These are phyloP conservation scores for Melanotaenia boesemani DNA, from an alignment of 2,797 vertebrate species.

Conservation along the genomic window DNA sequence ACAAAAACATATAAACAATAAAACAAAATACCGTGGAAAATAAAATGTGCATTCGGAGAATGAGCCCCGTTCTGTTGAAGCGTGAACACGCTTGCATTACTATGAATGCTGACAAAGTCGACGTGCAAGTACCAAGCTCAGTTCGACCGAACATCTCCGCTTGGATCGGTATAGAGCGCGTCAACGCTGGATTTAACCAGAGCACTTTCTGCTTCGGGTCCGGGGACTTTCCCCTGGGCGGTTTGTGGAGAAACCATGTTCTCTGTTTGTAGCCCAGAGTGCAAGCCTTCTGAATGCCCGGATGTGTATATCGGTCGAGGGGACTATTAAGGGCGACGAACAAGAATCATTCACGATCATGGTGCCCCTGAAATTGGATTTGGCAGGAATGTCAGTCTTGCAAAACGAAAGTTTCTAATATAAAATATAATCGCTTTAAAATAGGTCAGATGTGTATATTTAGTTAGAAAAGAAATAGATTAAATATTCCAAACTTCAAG, in stretches of 20 bases:
- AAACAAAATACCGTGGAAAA: no score
- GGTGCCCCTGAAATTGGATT: not conserved
- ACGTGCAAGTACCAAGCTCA: slow-evolving; percentile 48
- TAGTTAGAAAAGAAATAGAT: not conserved
- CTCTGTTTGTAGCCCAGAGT: slow-evolving; percentile 73
- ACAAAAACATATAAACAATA: no score
- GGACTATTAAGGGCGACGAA: fast-evolving
- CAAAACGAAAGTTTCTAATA: not conserved
- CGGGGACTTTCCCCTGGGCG: slow-evolving; percentile 84
- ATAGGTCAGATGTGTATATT: not conserved
- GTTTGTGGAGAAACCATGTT: not conserved
- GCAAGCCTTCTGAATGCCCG: slow-evolving; percentile 80
- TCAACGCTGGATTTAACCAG: slow-evolving; percentile 39
- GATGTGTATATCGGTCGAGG: fast-evolving
- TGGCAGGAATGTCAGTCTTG: not conserved
- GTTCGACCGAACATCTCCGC: slow-evolving; percentile 59
- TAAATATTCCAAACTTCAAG: not conserved
- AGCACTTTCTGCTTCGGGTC: slow-evolving; percentile 75
- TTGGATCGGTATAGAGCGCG: fast-evolving
- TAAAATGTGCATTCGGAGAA: slow-evolving; percentile 72
- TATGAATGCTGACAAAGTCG: slow-evolving; percentile 62
- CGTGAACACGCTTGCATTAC: slow-evolving; percentile 65
- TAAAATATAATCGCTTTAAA: not conserved
- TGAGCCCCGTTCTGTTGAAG: slow-evolving; percentile 81
- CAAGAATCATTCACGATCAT: fast-evolving